Conservation (phyloP, 2,888 invertebrate species). For the Trissolcus japonicus region DNA sequence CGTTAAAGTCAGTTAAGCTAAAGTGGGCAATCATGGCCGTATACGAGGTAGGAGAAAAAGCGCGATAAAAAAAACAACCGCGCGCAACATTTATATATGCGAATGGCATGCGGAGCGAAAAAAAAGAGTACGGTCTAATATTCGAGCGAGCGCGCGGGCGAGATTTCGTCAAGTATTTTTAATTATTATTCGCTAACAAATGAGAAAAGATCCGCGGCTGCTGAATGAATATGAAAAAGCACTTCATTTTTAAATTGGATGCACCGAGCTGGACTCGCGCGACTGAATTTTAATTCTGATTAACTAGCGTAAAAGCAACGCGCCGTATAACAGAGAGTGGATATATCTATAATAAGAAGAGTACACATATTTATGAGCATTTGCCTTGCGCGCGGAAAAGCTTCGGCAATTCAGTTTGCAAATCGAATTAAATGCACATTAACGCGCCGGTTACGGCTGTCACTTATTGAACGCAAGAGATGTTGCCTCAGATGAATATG, state of each 20-base stretch:
- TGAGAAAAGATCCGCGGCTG: constrained; percentile 53
- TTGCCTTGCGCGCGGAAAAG: constrained; percentile 50
- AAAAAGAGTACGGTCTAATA: constrained; percentile 59
- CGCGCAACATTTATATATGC: constrained; percentile 30
- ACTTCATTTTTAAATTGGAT: constrained; percentile 72
- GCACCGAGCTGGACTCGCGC: constrained; percentile 61
- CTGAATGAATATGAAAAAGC: constrained; percentile 72
- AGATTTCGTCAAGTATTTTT: constrained; percentile 68
- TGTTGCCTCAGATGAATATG: constrained; percentile 53
- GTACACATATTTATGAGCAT: constrained; percentile 59
- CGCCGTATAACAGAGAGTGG: constrained; percentile 52
- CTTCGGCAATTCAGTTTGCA: constrained; percentile 49
- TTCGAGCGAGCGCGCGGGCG: constrained; percentile 58
- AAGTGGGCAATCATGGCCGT: constrained; percentile 35
- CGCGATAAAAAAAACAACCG: constrained; percentile 24
- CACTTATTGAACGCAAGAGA: constrained; percentile 54
- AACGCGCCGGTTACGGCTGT: constrained; percentile 59
- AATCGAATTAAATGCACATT: constrained; percentile 60
- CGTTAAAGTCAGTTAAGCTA: constrained; percentile 31
- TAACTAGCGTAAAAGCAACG: constrained; percentile 65
- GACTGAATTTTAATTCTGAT: constrained; percentile 73
- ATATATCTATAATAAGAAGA: constrained; percentile 55
- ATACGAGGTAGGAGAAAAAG: constrained; percentile 18
- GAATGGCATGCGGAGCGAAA: constrained; percentile 28
- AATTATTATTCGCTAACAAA: constrained; percentile 73